Conservation (phyloP, 2,888 invertebrate species). For the Luffia ferchaultella region DNA sequence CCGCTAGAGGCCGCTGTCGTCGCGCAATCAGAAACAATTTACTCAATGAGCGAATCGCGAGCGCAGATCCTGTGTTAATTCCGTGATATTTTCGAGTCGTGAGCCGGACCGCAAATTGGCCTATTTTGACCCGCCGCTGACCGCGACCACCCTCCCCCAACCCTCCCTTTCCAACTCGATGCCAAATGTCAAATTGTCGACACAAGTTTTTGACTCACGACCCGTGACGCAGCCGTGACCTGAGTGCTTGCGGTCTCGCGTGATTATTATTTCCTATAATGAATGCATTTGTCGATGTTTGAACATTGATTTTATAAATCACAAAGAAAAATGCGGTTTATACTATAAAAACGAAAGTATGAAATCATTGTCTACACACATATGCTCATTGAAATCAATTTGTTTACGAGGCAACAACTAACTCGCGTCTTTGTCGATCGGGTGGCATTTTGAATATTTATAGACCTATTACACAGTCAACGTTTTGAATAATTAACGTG, state of each 20-base stretch:
- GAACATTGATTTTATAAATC: not conserved
- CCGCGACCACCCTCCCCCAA: constrained; percentile 11
- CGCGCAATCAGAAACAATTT: constrained; percentile 47
- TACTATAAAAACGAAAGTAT: no score
- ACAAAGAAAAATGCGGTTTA: no score
- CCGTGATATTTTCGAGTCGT: constrained; percentile 32
- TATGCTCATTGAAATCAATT: no score
- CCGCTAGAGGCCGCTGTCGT: constrained; percentile 7
- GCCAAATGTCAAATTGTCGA: constrained; percentile 37
- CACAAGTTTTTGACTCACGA: constrained; percentile 1
- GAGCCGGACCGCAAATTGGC: constrained; percentile 32
- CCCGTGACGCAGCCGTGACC: not conserved
- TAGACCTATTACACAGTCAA: not conserved
- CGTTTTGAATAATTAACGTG: not conserved
- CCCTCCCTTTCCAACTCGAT: constrained; percentile 17
- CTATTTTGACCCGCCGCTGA: constrained; percentile 22
- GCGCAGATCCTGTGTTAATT: constrained; percentile 43
- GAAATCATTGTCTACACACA: no score
- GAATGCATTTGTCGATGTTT: not conserved
- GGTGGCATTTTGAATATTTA: not conserved
- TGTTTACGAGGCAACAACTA: no score
- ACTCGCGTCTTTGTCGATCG: not conserved
- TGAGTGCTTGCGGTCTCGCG: not conserved
- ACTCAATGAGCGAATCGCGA: constrained; percentile 27
- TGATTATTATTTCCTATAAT: not conserved